These are phyloP conservation scores for Drosophila nr. medialis DNA, from an alignment of 2,888 invertebrate genomes.

Conservation along the genomic window DNA sequence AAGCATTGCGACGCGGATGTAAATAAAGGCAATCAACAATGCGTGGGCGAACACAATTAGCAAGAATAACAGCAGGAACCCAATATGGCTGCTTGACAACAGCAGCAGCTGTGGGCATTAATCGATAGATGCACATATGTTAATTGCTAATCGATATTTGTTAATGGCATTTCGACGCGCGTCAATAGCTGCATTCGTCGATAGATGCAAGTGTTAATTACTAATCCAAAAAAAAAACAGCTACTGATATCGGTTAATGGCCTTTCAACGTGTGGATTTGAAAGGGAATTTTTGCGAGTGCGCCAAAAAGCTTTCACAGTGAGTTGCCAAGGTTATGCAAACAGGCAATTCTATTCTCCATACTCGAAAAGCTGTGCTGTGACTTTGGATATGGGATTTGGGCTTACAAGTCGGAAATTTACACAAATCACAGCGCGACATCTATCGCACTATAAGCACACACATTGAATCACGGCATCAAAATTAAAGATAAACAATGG, in stretches of 20 bases:
- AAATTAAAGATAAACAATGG: conserved; percentile 54
- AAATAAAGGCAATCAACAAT: conserved; percentile 24
- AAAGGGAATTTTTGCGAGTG: conserved; percentile 30
- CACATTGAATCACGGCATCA: conserved; percentile 45
- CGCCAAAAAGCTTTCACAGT: conserved; percentile 44
- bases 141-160: conserved; percentile 36
- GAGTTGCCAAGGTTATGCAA: conserved; percentile 61
- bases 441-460: conserved; percentile 40
- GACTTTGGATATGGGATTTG: neutral
- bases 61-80: conserved; percentile 15
- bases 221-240: conserved; percentile 6
- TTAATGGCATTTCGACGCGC: conserved; percentile 28
- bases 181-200: conserved; percentile 10
- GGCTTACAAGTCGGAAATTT: conserved; percentile 65
- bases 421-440: conserved; percentile 59
- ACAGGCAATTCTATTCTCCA: conserved; percentile 52
- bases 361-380: conserved; percentile 3
- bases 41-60: conserved; percentile 48
- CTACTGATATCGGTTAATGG: conserved; percentile 37
- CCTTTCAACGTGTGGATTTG: conserved; percentile 32
- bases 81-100: conserved; percentile 21
- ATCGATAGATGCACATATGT: conserved; percentile 10
- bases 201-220: conserved; percentile 14
- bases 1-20: conserved; percentile 65
- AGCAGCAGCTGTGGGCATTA: conserved; percentile 8